Base-by-base conservation (phyloP, 1,140 invertebrate species). In the Globodera ellingtonae region DNA sequence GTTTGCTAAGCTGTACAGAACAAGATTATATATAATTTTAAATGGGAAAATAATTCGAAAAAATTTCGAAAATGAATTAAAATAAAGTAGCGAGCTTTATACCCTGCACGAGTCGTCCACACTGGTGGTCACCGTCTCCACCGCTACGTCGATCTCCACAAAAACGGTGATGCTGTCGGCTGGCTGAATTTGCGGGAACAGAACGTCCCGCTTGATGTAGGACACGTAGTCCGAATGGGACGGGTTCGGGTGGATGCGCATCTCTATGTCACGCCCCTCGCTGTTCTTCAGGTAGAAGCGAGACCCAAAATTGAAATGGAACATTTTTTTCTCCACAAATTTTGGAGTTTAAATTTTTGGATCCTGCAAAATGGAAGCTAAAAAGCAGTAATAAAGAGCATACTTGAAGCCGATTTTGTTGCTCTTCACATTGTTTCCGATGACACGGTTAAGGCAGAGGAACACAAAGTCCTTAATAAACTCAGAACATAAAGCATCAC, bases 181-280 rank as follows among this genome's bases (percentile, higher is more conserved):
- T 3, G 87, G 88, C 75, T 82, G 78, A 46, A 89, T 89, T 77
- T 89, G 88, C 4, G 87, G 87, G 67, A 89, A 89, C 4, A 89
- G 83, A 13, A 89, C 86, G 69, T 89, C 87, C 35, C 87, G 69
- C 67, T 89, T 89, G 47, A 89, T 89, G 77, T 89, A 89, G 13
- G 88, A 89, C 21, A 89, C 87, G 73, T 89, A 89, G 75, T 89
- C 87, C 24, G 87, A 89, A 81, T 89, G 87, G 7, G 87, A 89
- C 15, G 87, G 87, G 74, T 89, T 89, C 7, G 87, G 87, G 75
- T 89, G 87, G 75, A 89, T 85, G 15, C 88, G 81, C 87, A 88
- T 88, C 76, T 88, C 87, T 56, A 89, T 89, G 47, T 89, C 87
- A 48, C 89, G 87, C 10, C 84, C 79, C 59, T 89, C 87, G n/a